Evolutionary conservation across 2,888 invertebrate genomes (phyloP).

Genomic region (Dermolepida albohirtum): DNA sequence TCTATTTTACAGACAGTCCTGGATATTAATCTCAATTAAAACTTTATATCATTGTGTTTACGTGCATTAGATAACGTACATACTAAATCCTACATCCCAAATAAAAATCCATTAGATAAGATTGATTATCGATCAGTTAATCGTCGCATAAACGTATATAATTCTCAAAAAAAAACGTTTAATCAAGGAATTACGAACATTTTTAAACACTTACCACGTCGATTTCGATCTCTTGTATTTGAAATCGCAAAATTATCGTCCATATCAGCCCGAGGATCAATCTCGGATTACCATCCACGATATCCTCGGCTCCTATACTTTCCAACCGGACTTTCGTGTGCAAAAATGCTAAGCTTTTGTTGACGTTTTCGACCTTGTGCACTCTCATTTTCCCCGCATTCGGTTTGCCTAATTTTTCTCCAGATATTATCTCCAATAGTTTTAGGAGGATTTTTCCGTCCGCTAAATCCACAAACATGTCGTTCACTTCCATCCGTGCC

Average conservation of each 20-base stretch:
- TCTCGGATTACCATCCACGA: constrained; percentile 97
- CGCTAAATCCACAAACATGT: constrained; percentile 94
- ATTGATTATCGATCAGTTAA: no score
- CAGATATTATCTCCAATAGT: constrained; percentile 97
- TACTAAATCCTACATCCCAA: no score
- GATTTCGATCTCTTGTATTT: constrained; percentile 98
- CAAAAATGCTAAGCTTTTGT: constrained; percentile 95
- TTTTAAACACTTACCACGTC: constrained; percentile 82
- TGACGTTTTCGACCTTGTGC: constrained; percentile 99
- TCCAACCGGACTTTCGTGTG: constrained; percentile 97
- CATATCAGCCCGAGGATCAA: constrained; percentile 97
- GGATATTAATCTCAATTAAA: no score
- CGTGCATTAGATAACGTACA: no score
- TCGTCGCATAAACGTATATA: no score
- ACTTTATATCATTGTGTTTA: no score
- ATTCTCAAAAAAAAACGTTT: no score
- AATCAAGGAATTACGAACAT: background rate
- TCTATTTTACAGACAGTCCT: no score
- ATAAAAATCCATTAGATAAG: no score
- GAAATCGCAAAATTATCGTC: constrained; percentile 99
- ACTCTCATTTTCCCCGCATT: constrained; percentile 97
- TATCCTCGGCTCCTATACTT: constrained; percentile 99
- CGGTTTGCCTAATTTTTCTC: constrained; percentile 96
- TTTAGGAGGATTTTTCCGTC: constrained; percentile 94
- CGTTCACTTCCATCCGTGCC: constrained; percentile 98